These are phyloP conservation scores for Paraplagusia blochii DNA, from an alignment of 2,113 vertebrate species.

Conservation along the genomic window DNA sequence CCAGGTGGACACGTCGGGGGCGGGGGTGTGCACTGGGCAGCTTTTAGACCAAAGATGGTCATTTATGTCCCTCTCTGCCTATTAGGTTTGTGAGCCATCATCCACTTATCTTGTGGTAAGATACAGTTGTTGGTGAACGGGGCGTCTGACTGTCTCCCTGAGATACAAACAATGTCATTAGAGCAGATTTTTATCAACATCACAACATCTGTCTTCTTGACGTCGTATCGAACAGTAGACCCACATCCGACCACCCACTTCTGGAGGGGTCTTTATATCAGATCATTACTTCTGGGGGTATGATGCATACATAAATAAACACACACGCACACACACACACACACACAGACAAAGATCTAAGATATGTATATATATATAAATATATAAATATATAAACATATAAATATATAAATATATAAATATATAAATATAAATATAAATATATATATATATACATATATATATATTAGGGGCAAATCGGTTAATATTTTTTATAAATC, in stretches of 20 bases:
- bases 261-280: not conserved
- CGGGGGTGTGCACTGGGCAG: slow-evolving; percentile 63
- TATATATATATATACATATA: too few relatives aligned
- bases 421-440: too few relatives aligned
- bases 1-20: slow-evolving; percentile 63
- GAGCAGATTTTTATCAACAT: slow-evolving; percentile 34
- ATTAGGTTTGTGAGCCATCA: slow-evolving; percentile 29
- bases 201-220: slow-evolving; percentile 6
- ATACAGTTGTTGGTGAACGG: slow-evolving; percentile 35
- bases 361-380: too few relatives aligned
- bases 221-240: not conserved
- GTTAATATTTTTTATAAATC: too few relatives aligned
- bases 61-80: slow-evolving; percentile 6
- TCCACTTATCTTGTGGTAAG: slow-evolving; percentile 37
- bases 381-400: too few relatives aligned
- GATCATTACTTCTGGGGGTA: too few relatives aligned
- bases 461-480: too few relatives aligned
- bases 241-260: too few relatives aligned
- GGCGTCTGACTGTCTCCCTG: slow-evolving; percentile 62
- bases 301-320: too few relatives aligned
- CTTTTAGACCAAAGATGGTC: slow-evolving; percentile 44
- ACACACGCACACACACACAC: too few relatives aligned
- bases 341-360: too few relatives aligned
- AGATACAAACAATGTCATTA: slow-evolving; percentile 58
- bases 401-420: too few relatives aligned